A percentile compares a stretch with the other conserved stretches of the same genome.
Evolutionary conservation across 2,888 invertebrate genomes (phyloP).

Genomic region (Criorhina ranunculi): DNA sequence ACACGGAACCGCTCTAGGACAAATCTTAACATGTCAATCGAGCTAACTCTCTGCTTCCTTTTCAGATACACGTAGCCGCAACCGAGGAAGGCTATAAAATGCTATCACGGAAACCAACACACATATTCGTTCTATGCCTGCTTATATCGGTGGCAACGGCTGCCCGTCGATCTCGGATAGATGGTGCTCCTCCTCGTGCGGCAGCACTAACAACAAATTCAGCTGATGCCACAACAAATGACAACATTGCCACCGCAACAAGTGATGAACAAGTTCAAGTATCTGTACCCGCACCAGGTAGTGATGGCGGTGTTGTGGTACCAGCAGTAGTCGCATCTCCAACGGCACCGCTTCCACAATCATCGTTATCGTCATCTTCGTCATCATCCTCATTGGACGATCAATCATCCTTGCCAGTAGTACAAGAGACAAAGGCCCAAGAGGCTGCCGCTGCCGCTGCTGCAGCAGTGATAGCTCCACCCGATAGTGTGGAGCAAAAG

Average conservation of each 20-base stretch:
- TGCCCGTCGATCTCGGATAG: conserved; percentile 82
- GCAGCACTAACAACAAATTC: conserved; percentile 78
- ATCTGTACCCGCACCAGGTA: conserved; percentile 81
- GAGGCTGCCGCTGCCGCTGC: conserved; percentile 77
- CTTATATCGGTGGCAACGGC: conserved; percentile 78
- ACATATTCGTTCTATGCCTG: conserved; percentile 78
- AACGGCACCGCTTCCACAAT: conserved; percentile 78
- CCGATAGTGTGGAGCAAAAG: conserved; percentile 70
- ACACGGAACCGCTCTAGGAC: conserved; percentile 64
- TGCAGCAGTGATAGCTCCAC: conserved; percentile 69
- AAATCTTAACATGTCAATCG: conserved; percentile 75
- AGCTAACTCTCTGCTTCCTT: conserved; percentile 62
- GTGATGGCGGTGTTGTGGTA: conserved; percentile 62
- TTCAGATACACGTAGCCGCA: conserved; percentile 51
- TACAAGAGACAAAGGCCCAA: conserved; percentile 74
- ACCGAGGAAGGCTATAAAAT: conserved; percentile 73
- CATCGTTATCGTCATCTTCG: conserved; percentile 53
- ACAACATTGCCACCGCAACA: conserved; percentile 79
- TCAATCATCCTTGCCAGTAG: conserved; percentile 72
- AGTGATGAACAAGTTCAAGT: conserved; percentile 79
- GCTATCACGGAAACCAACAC: conserved; percentile 74
- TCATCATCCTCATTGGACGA: conserved; percentile 62
- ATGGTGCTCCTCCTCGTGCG: conserved; percentile 73
- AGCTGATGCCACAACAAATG: conserved; percentile 78
- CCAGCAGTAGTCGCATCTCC: conserved; percentile 80